These are phyloP conservation scores for Aproaerema taeniolella DNA, from an alignment of 2,888 invertebrate species.

Conservation along the genomic window DNA sequence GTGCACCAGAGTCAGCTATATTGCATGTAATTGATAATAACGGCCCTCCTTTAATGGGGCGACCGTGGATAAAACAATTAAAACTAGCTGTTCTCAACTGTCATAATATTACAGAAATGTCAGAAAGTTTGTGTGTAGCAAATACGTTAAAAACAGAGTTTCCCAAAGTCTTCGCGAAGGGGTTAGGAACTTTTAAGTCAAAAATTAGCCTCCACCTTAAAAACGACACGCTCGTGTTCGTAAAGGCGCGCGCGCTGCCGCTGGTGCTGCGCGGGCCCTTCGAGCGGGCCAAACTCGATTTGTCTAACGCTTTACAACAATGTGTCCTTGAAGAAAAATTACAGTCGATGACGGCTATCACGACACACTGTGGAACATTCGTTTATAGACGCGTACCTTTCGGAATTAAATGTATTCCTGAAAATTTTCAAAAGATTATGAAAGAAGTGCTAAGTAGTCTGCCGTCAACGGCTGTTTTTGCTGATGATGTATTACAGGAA, in stretches of 20 bases:
- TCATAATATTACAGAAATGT: too few relatives aligned
- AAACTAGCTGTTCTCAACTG: too few relatives aligned
- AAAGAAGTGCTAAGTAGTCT: conserved; percentile 21
- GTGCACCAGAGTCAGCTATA: too few relatives aligned
- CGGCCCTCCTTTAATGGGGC: too few relatives aligned
- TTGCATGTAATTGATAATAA: too few relatives aligned
- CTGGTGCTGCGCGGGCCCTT: conserved; percentile 13
- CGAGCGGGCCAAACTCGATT: conserved; percentile 18
- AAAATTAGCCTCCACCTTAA: conserved; percentile 3
- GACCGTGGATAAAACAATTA: too few relatives aligned
- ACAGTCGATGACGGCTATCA: conserved; percentile 8
- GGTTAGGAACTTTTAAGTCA: conserved; percentile 17
- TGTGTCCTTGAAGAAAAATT: neutral
- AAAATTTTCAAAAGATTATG: conserved; percentile 10
- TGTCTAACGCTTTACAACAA: conserved; percentile 2
- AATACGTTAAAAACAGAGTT: too few relatives aligned
- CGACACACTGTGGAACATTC: conserved; percentile 9
- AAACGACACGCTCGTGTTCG: neutral
- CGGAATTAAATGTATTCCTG: conserved; percentile 5
- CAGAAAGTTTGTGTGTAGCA: too few relatives aligned
- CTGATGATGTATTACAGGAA: conserved; percentile 22
- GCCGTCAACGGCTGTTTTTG: conserved; percentile 15
- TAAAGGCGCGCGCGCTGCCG: conserved; percentile 1
- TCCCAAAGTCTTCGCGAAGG: too few relatives aligned
- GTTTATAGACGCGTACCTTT: neutral